These are phyloP conservation scores for Drosophila mojavensis DNA, from an alignment of 1,140 invertebrate species.

Conservation along the genomic window DNA sequence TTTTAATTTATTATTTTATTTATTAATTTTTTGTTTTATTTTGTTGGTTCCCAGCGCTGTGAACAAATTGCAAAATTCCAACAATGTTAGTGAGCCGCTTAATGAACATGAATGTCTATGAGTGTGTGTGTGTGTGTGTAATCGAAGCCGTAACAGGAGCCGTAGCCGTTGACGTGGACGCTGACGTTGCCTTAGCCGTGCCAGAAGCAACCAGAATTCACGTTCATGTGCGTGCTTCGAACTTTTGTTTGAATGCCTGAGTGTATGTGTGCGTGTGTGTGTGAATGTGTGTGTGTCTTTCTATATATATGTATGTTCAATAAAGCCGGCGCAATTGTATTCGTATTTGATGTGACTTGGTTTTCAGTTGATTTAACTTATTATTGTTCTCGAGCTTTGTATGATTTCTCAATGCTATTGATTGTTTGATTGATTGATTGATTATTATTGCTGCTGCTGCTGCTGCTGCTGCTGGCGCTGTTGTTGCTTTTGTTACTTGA, in stretches of 20 bases:
- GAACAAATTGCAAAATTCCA: slow-evolving; percentile 33
- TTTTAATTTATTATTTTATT: slow-evolving; percentile 28
- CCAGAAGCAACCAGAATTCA: slow-evolving; percentile 8
- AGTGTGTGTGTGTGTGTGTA: neutral
- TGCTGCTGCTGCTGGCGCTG: neutral
- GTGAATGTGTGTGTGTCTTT: slow-evolving; percentile 1
- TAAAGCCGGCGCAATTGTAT: slow-evolving; percentile 34
- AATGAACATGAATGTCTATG: neutral
- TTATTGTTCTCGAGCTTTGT: slow-evolving; percentile 24
- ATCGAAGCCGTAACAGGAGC: slow-evolving; percentile 18
- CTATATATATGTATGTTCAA: slow-evolving; percentile 3
- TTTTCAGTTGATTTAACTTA: slow-evolving; percentile 38
- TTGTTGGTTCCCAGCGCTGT: slow-evolving; percentile 46
- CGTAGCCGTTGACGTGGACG: neutral
- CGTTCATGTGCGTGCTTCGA: slow-evolving; percentile 25
- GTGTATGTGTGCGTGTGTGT: slow-evolving; percentile 6
- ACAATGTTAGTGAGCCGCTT: slow-evolving; percentile 42
- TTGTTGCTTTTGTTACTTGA: neutral
- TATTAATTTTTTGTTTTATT: slow-evolving; percentile 19
- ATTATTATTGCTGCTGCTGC: neutral
- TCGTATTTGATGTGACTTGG: slow-evolving; percentile 21
- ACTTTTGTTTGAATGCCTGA: slow-evolving; percentile 8
- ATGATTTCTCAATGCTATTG: slow-evolving; percentile 24
- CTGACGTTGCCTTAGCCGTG: slow-evolving; percentile 9
- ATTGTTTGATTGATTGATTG: slow-evolving; percentile 36